Conservation (phyloP, 2,113 vertebrate genomes). For the Oncorhynchus gorbuscha region DNA sequence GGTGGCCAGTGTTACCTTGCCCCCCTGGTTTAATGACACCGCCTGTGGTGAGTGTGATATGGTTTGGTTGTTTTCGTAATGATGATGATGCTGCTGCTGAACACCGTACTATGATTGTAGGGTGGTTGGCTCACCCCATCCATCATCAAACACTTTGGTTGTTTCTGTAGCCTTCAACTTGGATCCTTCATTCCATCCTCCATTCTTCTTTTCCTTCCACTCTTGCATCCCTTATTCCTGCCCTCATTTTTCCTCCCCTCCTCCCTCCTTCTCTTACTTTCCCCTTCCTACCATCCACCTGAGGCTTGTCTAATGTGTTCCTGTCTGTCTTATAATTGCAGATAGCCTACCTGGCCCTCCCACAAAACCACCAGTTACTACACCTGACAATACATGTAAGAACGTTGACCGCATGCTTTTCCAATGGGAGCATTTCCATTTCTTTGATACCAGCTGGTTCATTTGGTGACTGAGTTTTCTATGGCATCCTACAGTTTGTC, state of each 20-base stretch:
- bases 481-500: constrained; percentile 56
- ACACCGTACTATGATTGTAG: too few relatives aligned
- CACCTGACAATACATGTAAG: neutral
- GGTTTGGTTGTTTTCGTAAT: neutral
- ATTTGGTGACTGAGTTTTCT: constrained; percentile 2
- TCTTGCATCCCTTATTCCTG: too few relatives aligned
- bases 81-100: neutral
- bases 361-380: constrained; percentile 1
- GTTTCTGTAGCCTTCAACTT: too few relatives aligned
- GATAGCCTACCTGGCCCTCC: neutral
- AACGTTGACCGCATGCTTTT: neutral
- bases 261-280: too few relatives aligned
- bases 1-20: constrained; percentile 62
- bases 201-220: too few relatives aligned
- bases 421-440: neutral
- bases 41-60: constrained; percentile 65
- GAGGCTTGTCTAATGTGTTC: too few relatives aligned
- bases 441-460: neutral
- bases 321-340: neutral
- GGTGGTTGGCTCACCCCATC: too few relatives aligned
- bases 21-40: constrained; percentile 67
- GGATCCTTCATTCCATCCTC: too few relatives aligned
- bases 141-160: too few relatives aligned
- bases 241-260: too few relatives aligned
- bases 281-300: too few relatives aligned